Base-by-base conservation (phyloP, 1,140 invertebrate genomes). In the Aphaenogaster ashmeadi region DNA sequence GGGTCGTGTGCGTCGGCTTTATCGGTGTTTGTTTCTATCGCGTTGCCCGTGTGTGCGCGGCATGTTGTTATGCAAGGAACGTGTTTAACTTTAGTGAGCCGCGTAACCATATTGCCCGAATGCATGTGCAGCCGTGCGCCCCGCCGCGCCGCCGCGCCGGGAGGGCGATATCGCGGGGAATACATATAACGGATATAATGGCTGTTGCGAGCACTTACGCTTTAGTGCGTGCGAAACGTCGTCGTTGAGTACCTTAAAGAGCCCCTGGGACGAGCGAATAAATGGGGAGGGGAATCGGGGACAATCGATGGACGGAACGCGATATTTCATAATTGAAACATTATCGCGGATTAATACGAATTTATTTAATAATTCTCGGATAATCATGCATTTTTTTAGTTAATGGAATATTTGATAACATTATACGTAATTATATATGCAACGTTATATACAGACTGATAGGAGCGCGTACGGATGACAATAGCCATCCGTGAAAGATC, bases 31-130 rank as follows among this genome's bases (percentile, higher is more conserved):
- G 69, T 60, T 84, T 21, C 80, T 75, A 74, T 74, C 80, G 62
- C 83, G 74, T 58, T 58, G 33, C 38, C 36, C 64, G 69, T 78
- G 72, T 67, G 81, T 87, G 69, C 75, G 87, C 87, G 41, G 75
- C 67, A 86, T 72, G 84, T 92, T 92, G 90, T 90, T 92, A 92
- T 91, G 90, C 90, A 91, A 92, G 91, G 86, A 90, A 88, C 88
- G 88, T 91, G 89, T 89, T 91, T 91, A 92, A 91, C 91, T 92
- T 92, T 91, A 92, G 89, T 87, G 88, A 91, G 87, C 87, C 91
- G 86, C 89, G 89, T 92, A 92, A 92, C 89, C 87, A 90, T 91
- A 92, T 90, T 92, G 89, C 91, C 88, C 81, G 87, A 89, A 91
- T 91, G 88, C 87, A 88, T 91, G 87, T 89, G 87, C 91, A 91